Base-by-base conservation (phyloP, 2,888 invertebrate species). In the Megaustenia siamemsis region DNA sequence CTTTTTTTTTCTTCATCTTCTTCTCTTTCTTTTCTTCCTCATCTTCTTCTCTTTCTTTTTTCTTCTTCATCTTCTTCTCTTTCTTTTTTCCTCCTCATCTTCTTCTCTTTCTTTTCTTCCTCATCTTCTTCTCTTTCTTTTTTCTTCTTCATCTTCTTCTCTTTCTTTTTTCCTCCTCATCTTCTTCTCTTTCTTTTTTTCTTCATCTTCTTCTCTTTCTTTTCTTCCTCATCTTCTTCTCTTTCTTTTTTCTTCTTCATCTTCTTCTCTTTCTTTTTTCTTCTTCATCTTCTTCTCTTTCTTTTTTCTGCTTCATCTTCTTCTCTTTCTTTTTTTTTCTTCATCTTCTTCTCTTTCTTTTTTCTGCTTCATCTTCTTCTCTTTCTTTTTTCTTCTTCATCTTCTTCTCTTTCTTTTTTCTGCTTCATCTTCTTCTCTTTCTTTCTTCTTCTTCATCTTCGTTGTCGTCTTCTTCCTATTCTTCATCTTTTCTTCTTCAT, bases 101-200 rank as follows among this genome's bases (percentile, higher is more conserved):
- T n/a, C n/a, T n/a, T n/a, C n/a, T n/a, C n/a, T n/a, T n/a, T n/a
- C n/a, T n/a, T n/a, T n/a, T n/a, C n/a, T n/a, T n/a, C n/a, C n/a
- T n/a, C n/a, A n/a, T n/a, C n/a, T n/a, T n/a, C n/a, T n/a, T n/a
- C n/a, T 63, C 63, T 63, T 35, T 56, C 60, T 82, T 53, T 82
- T 56, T 56, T 49, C 66, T 56, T 71, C 60, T 53, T 40, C 40
- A 40, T 73, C 73, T 71, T 38, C 21, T 60, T 73, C 82, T 53
- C 60, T 56, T 28, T 53, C 49, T 73, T 60, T 73, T 24, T 73
- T 53, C 49, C 38, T 60, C n/a, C 68, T 60, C 45, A 12, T n/a
- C n/a, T n/a, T n/a, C n/a, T n/a, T n/a, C n/a, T n/a, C n/a, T n/a
- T n/a, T n/a, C n/a, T n/a, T n/a, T n/a, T n/a, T n/a, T n/a, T n/a